Conservation (phyloP, 1,140 invertebrate species). For the Sycophila sp. region DNA sequence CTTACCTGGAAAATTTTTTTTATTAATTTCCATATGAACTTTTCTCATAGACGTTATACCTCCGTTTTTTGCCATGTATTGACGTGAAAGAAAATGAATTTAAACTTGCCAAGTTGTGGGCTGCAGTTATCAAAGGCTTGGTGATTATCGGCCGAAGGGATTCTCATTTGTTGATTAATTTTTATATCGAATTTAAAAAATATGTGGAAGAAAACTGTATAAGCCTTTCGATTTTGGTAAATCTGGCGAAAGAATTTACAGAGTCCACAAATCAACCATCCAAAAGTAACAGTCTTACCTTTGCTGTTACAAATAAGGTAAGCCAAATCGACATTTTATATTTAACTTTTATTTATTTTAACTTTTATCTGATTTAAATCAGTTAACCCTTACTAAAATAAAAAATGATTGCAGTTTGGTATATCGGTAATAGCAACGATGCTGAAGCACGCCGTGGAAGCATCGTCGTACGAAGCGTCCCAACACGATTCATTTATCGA, state of each 20-base stretch:
- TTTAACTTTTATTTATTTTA: background rate
- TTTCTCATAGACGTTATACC: slow-evolving; percentile 68
- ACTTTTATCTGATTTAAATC: background rate
- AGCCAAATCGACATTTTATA: background rate
- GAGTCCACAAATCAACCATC: slow-evolving; percentile 52
- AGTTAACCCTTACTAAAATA: background rate
- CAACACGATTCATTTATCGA: slow-evolving; percentile 29
- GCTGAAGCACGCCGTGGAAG: slow-evolving; percentile 57
- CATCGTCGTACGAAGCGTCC: slow-evolving; percentile 43
- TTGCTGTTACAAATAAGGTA: slow-evolving; percentile 62
- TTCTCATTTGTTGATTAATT: slow-evolving; percentile 60
- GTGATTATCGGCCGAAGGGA: slow-evolving; percentile 67
- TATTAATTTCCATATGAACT: no score
- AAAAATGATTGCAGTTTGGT: slow-evolving; percentile 53
- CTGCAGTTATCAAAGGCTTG: slow-evolving; percentile 65
- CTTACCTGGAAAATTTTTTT: no score
- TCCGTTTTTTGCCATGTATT: slow-evolving; percentile 69
- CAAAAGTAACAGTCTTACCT: slow-evolving; percentile 59
- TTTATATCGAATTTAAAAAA: slow-evolving; percentile 68
- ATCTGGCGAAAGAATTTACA: slow-evolving; percentile 52
- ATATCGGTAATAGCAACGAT: slow-evolving; percentile 60
- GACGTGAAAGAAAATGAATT: slow-evolving; percentile 59
- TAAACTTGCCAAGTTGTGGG: slow-evolving; percentile 67
- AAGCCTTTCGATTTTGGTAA: slow-evolving; percentile 45
- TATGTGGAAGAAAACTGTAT: slow-evolving; percentile 61